Percentiles rank a stretch among this genome's conserved stretches.
phyloP scores from a whole-genome alignment of 2,888 invertebrate species.

The Tenthredo notha region DNA sequence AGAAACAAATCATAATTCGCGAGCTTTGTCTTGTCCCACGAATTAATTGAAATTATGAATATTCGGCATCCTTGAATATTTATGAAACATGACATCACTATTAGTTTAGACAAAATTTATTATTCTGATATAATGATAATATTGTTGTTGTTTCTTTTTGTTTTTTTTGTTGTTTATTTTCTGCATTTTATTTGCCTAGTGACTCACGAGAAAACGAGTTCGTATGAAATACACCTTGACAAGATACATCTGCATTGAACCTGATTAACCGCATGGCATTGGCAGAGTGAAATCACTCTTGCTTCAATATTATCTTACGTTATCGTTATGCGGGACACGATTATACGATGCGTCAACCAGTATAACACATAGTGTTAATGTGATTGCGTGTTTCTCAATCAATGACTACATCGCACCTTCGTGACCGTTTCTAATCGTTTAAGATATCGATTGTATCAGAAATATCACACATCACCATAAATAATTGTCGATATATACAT shows the following conservation, averaged over 20 bases:
- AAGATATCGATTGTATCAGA: not conserved
- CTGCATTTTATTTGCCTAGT: not conserved
- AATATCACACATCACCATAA: not conserved
- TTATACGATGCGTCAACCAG: conserved; percentile 16
- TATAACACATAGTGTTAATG: conserved; percentile 3
- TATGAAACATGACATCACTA: not conserved
- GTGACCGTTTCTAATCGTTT: not conserved
- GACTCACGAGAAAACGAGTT: not conserved
- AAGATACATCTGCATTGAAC: conserved; percentile 27
- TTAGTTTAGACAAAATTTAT: not conserved
- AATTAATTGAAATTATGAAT: not conserved
- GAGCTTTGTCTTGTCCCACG: not conserved
- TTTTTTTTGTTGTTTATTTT: not conserved
- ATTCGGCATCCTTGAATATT: not conserved
- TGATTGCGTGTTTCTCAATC: conserved; percentile 4
- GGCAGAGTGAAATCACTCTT: conserved; percentile 47
- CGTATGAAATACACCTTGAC: conserved; percentile 14
- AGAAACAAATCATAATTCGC: not conserved
- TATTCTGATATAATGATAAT: not conserved
- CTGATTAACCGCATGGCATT: conserved; percentile 21
- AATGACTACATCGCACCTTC: conserved; percentile 25
- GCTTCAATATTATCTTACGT: conserved; percentile 24
- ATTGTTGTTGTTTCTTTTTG: not conserved
- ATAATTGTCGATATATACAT: not conserved
- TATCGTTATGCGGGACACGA: conserved; percentile 40